A percentile compares a stretch with the other conserved stretches of the same genome.
phyloP scores from a whole-genome alignment of 1,140 invertebrate genomes.

The Oscheius sp. region DNA sequence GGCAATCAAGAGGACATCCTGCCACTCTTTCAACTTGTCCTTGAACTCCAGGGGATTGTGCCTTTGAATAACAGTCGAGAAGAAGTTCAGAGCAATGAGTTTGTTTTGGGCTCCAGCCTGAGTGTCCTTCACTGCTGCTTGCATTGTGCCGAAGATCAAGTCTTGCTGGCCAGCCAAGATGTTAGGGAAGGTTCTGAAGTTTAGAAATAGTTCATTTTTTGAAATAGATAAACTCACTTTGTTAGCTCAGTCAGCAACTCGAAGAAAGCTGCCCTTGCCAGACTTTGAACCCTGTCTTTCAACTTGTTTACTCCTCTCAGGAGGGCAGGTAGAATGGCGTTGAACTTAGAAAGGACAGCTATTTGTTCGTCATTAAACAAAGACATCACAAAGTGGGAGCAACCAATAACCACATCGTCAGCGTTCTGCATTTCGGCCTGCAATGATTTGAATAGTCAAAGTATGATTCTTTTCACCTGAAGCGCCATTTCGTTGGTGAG shows the following conservation, averaged over 20 bases:
- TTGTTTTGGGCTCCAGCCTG: slow-evolving; percentile 74
- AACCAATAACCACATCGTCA: too few relatives aligned
- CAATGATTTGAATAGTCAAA: too few relatives aligned
- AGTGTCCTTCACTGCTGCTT: slow-evolving; percentile 76
- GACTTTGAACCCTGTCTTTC: neutral
- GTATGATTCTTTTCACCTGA: too few relatives aligned
- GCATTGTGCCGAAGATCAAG: slow-evolving; percentile 40
- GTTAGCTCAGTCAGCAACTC: slow-evolving; percentile 41
- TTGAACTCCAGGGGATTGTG: too few relatives aligned
- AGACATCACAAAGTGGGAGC: too few relatives aligned
- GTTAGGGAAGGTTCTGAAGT: slow-evolving; percentile 22
- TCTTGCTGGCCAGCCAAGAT: slow-evolving; percentile 22
- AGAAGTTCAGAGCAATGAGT: slow-evolving; percentile 23
- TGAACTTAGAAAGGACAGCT: neutral
- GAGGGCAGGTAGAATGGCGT: neutral
- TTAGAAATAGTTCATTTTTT: too few relatives aligned
- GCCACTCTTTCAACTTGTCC: too few relatives aligned
- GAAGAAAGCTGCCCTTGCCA: slow-evolving; percentile 67
- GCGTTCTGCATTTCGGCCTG: too few relatives aligned
- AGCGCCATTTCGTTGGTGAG: too few relatives aligned
- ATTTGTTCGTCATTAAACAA: neutral
- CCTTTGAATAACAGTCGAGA: slow-evolving; percentile 3
- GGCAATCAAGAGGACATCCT: too few relatives aligned
- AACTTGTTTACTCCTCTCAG: too few relatives aligned
- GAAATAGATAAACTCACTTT: too few relatives aligned